Conservation (phyloP, 1,140 invertebrate genomes). For the Apolygus lucorum region DNA sequence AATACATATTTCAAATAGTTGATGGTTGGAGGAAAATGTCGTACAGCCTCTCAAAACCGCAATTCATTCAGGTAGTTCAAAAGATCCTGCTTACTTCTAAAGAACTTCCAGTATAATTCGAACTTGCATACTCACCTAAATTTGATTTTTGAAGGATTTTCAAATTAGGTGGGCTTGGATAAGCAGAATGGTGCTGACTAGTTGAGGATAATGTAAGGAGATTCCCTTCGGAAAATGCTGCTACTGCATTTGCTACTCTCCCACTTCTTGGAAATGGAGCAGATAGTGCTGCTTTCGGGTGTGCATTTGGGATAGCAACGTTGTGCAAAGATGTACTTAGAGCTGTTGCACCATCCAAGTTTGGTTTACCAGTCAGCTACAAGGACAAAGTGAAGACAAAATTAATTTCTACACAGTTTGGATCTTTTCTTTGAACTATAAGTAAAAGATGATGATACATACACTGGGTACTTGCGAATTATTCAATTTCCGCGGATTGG, state of each 20-base stretch:
- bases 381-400: neutral
- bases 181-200: constrained; percentile 23
- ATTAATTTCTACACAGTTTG: no score
- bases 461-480: no score
- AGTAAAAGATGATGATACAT: no score
- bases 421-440: no score
- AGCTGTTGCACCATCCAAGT: neutral
- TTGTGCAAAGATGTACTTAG: constrained; percentile 41
- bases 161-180: constrained; percentile 24
- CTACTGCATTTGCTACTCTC: constrained; percentile 14
- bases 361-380: neutral
- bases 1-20: no score
- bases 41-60: no score
- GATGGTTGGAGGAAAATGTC: no score
- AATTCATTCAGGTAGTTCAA: no score
- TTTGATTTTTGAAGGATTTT: neutral
- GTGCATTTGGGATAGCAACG: constrained; percentile 31
- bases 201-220: constrained; percentile 4
- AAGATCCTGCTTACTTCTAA: no score
- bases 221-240: constrained; percentile 26
- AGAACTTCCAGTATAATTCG: no score
- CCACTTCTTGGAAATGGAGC: constrained; percentile 17
- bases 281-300: neutral
- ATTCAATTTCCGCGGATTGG: neutral
- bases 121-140: neutral